Conservation (phyloP, 2,113 vertebrate genomes). For the Grantiella picta region DNA sequence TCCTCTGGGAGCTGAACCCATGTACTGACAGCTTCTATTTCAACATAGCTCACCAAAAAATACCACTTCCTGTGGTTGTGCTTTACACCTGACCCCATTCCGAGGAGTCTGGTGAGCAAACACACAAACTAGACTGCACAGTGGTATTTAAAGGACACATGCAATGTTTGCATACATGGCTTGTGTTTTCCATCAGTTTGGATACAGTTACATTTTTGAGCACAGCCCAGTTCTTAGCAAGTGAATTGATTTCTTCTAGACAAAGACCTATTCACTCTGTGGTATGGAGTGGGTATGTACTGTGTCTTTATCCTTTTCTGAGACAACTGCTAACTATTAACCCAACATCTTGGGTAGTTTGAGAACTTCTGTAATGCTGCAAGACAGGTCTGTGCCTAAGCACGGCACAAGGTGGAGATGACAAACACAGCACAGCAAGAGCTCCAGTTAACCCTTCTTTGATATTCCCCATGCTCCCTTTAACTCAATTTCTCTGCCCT, state of each 20-base stretch:
- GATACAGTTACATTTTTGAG: neutral
- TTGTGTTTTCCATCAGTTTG: neutral
- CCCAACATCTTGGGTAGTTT: neutral
- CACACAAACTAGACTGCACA: neutral
- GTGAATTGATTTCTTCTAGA: neutral
- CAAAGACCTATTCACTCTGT: neutral
- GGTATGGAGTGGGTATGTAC: neutral
- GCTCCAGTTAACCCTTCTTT: constrained; percentile 22
- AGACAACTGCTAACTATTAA: constrained; percentile 21
- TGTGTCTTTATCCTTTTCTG: neutral
- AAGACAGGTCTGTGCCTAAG: constrained; percentile 45
- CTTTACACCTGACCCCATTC: neutral
- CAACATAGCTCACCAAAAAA: neutral
- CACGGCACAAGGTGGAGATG: neutral
- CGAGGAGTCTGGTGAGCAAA: neutral
- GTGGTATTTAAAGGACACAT: neutral
- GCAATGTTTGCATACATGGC: fast-evolving
- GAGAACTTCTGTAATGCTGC: constrained; percentile 50
- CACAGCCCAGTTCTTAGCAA: neutral
- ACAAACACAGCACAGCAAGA: constrained; percentile 15
- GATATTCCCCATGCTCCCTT: neutral
- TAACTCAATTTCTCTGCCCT: neutral
- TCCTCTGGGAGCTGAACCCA: neutral
- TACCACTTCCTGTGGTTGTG: neutral
- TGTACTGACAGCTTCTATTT: neutral